Conservation (phyloP, 1,140 invertebrate genomes). For the Eumeta japonica region DNA sequence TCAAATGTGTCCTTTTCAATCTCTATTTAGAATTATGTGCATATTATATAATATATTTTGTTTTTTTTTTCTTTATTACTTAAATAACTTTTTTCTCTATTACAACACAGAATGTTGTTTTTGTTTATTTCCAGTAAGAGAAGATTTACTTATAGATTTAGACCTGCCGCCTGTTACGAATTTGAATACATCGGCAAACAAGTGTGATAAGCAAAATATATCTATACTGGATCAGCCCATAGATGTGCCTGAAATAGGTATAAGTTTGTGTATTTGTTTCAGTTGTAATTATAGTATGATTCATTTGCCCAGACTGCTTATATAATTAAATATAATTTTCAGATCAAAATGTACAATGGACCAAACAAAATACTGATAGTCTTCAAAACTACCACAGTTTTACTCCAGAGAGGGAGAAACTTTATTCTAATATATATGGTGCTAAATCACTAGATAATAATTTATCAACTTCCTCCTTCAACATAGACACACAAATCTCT, state of each 20-base stretch:
- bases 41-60: too few species aligned
- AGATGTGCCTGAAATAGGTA: conserved; percentile 59
- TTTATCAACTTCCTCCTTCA: conserved; percentile 12
- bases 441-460: conserved; percentile 43
- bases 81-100: too few species aligned
- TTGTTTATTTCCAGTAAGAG: conserved; percentile 40
- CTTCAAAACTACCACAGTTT: conserved; percentile 28
- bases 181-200: conserved; percentile 50
- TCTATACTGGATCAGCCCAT: conserved; percentile 78
- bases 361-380: conserved; percentile 37
- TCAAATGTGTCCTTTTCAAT: too few species aligned
- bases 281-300: too few species aligned
- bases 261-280: conserved; percentile 3
- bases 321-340: conserved; percentile 15
- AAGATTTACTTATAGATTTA: conserved; percentile 49
- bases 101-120: too few species aligned
- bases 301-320: too few species aligned
- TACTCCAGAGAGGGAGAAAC: too few species aligned
- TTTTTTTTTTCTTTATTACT: too few species aligned
- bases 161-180: conserved; percentile 38
- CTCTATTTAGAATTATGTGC: too few species aligned
- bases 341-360: conserved; percentile 36
- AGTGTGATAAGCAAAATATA: conserved; percentile 60
- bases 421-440: conserved; percentile 36
- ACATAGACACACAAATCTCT: conserved; percentile 7